These are phyloP conservation scores for Paratrypauchen microcephalus DNA, from an alignment of 2,797 vertebrate species.

Conservation along the genomic window DNA sequence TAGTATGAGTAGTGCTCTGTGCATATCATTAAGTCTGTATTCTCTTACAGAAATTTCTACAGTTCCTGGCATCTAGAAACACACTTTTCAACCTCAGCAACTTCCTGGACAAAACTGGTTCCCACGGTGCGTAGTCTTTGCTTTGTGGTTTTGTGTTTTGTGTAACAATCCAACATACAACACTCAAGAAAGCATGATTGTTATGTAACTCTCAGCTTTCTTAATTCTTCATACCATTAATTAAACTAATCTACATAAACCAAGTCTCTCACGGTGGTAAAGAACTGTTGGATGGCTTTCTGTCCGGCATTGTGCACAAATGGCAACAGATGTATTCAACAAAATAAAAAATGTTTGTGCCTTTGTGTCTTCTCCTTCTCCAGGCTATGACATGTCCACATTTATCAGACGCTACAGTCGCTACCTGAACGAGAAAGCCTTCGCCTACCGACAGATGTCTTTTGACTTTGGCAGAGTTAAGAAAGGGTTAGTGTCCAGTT, in stretches of 20 bases:
- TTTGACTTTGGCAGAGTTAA: constrained; percentile 98
- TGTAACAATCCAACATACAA: neutral
- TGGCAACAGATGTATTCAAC: neutral
- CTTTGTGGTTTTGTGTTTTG: neutral
- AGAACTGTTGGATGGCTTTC: constrained; percentile 23
- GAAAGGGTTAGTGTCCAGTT: constrained; percentile 83
- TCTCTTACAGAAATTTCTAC: constrained; percentile 89
- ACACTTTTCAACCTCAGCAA: constrained; percentile 98
- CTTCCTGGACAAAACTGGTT: constrained; percentile 99
- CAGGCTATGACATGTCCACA: constrained; percentile 98
- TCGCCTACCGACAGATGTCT: constrained; percentile 98
- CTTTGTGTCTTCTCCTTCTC: constrained; percentile 36
- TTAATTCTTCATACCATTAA: constrained; percentile 17
- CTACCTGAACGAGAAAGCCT: constrained; percentile 98
- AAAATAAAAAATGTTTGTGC: constrained; percentile 21
- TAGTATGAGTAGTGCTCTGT: neutral
- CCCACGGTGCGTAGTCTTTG: constrained; percentile 84
- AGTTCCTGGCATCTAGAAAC: constrained; percentile 97
- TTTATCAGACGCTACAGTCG: constrained; percentile 98
- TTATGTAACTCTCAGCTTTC: neutral
- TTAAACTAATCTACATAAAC: constrained; percentile 40
- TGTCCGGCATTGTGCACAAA: constrained; percentile 21
- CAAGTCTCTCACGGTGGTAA: constrained; percentile 27
- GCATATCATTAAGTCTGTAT: constrained; percentile 7
- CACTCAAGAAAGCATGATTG: neutral